Conservation (phyloP, 2,113 vertebrate species). For the Dromas ardeola region DNA sequence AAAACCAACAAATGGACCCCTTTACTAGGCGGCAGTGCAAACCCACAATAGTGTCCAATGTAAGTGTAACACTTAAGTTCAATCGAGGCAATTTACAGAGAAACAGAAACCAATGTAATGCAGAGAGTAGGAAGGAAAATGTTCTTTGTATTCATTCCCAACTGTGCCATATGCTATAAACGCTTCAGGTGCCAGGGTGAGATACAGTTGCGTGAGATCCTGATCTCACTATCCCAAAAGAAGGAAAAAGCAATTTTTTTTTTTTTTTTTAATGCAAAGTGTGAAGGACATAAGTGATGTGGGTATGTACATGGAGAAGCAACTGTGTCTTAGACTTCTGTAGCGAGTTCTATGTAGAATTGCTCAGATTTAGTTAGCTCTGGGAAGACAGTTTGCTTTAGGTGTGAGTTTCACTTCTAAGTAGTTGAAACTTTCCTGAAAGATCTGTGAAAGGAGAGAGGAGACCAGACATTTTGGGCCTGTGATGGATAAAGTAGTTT, state of each 20-base stretch:
- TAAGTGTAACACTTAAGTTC: slow-evolving; percentile 69
- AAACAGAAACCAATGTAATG: not conserved
- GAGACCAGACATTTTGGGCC: not conserved
- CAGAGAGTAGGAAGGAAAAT: not conserved
- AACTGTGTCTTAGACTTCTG: not conserved
- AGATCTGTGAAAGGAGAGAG: not conserved
- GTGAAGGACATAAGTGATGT: not conserved
- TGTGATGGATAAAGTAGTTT: not conserved
- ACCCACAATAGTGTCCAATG: slow-evolving; percentile 99
- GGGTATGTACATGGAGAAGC: not conserved
- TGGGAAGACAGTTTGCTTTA: not conserved
- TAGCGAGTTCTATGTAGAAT: not conserved
- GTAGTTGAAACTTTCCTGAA: not conserved
- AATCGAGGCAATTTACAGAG: not conserved
- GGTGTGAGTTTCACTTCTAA: not conserved
- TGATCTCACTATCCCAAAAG: not conserved
- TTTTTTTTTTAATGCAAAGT: not conserved
- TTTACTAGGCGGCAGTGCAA: slow-evolving; percentile 98
- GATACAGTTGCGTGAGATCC: not conserved
- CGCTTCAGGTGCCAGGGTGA: not conserved
- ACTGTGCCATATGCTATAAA: not conserved
- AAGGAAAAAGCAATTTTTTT: not conserved
- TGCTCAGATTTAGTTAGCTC: not conserved
- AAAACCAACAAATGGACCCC: slow-evolving; percentile 98
- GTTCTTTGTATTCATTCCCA: not conserved